Evolutionary conservation across 2,113 vertebrate genomes (phyloP).

Genomic region (Crotophaga sulcirostris): DNA sequence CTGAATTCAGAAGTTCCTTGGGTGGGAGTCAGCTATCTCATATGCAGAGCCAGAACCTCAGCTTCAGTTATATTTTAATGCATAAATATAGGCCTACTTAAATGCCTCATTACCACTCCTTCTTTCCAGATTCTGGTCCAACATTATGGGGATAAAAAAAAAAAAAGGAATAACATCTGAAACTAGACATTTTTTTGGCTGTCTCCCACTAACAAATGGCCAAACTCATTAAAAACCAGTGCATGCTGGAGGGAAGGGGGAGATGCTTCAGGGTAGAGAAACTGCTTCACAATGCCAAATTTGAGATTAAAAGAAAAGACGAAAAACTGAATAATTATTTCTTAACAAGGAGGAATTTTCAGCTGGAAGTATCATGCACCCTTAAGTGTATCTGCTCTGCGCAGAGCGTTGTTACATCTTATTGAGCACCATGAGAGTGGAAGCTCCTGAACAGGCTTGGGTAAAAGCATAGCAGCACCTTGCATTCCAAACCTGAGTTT

Average conservation of each 20-base stretch:
- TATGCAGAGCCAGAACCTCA: background rate
- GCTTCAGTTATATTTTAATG: background rate
- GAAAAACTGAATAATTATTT: background rate
- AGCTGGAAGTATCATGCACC: background rate
- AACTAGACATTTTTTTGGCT: slow-evolving; percentile 21
- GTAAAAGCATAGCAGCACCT: background rate
- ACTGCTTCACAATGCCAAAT: background rate
- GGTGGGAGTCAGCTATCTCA: background rate
- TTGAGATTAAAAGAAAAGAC: background rate
- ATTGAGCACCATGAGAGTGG: background rate
- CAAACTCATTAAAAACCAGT: slow-evolving; percentile 38
- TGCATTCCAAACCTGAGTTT: background rate
- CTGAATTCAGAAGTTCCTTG: background rate
- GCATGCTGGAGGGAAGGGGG: background rate
- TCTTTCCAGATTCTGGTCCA: background rate
- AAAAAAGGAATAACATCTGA: background rate
- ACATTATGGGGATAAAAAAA: background rate
- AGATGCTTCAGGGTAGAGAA: background rate
- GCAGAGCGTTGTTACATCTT: background rate
- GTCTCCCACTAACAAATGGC: background rate
- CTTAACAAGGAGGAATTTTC: background rate
- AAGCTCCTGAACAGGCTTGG: background rate
- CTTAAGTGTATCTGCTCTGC: background rate
- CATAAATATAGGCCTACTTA: background rate
- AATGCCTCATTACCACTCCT: background rate